Evolutionary conservation across 35 echinoderm and acorn worm species (phyloP), one percentile per base, ranked within the genome.

Genomic region (Anneissia japonica): DNA sequence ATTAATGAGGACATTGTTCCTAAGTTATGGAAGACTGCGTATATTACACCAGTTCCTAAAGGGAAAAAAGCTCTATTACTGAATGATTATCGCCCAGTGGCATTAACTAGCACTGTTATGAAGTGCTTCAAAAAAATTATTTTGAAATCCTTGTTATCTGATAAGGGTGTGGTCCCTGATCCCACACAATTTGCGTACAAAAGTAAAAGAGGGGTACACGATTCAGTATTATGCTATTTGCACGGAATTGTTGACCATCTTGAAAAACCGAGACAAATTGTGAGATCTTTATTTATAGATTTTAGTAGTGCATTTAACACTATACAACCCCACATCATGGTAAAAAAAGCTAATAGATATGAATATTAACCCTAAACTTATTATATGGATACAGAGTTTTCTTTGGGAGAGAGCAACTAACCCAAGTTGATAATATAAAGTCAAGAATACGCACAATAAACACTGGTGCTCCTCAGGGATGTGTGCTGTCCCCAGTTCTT

Each of bases 11-110:
- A 32, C 35, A 83, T 32, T 86, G 85, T 86, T 38, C 55, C 74
- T 82, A 32, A 81, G 77, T 39, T 85, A 45, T 90, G 88, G 82
- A 90, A 90, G 39, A 86, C 87, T 36, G 46, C 87, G 16, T 28
- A 21, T 73, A 40, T 86, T 41, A 90, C 80, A 34, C 88, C 88
- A 35, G 80, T 90, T 72, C 43, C 73, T 19, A 85, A 90, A 78
- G 34, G 34, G 29, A 77, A 85, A 35, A 83, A 34, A 38, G 64
- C 34, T 36, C 26, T 46, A 46, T 32, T 36, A 31, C 46, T 85
- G 11, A 90, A 90, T 90, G 88, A 85, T 78, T 86, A 84, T 39
- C 46, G 82, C 30, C 82, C 81, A 77, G 75, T 85, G 37, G 35
- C 51, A 82, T 43, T 43, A 43, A 6, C 14, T 43, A 43, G 40